Base-by-base conservation (phyloP, 2,797 vertebrate species). In the Danionella dracula region DNA sequence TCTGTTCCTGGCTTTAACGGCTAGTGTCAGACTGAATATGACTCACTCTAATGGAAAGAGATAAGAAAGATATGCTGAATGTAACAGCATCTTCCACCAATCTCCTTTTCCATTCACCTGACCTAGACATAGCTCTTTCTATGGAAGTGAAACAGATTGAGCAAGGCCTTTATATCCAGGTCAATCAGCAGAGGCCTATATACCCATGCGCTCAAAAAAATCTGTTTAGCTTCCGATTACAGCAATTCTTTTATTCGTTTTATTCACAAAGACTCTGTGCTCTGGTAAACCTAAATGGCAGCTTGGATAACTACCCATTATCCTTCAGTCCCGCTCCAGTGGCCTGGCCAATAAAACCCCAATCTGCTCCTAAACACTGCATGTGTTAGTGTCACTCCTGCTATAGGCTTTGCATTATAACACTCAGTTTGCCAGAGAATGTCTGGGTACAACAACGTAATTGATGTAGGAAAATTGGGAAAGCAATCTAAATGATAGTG, bases 161-260 rank as follows among this genome's bases (percentile, higher is more conserved):
- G 17, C 4, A 20, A 34, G 57, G 35, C 41, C 29, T 64, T 15
- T 27, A 37, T 51, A 63, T 68, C 51, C 58, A 57, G 70, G 58
- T 37, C 70, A 72, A 63, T 72, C 70, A 51, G 51, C 48, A 49
- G 57, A 64, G 48, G 64, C 35, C 51, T 63, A 68, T 67, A 72
- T 57, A 62, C 21, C 31, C 4, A 20, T 3, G 45, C 37, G 12
- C 10, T 46, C 44, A 31, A 53, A 35, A 35, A 35, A 9, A 44
- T 57, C 57, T 49, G 34, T 72, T 72, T 67, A 72, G 64, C 64
- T 67, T 68, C 64, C 29, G 64, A 51, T 72, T 72, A 72, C 70
- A 72, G 57, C 8, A 20, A 57, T 54, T 67, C 57, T 48, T 29
- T 27, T 27, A 27, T 27, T 41, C 21, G 5, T 44, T 59, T 46